Percentiles rank a stretch among this genome's conserved stretches.
Evolutionary conservation across 2,113 vertebrate species (phyloP).

Genomic region (Hippocampus mohnikei): DNA sequence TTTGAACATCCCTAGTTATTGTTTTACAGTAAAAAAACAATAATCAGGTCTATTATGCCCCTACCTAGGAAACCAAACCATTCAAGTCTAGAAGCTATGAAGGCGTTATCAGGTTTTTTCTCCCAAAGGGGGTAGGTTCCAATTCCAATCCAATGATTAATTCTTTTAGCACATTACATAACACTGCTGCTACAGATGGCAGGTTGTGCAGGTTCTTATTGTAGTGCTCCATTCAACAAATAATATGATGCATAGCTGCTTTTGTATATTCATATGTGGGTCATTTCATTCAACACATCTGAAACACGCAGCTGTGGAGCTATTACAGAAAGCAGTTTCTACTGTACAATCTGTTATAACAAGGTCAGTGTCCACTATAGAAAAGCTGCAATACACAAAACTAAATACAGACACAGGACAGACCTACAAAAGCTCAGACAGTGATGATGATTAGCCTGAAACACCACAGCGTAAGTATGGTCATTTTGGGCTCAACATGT

Average conservation of each 20-base stretch:
- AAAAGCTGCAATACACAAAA: slow-evolving; percentile 32
- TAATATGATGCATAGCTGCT: slow-evolving; percentile 15
- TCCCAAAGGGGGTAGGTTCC: background rate
- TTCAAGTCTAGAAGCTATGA: slow-evolving; percentile 8
- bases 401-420: slow-evolving; percentile 14
- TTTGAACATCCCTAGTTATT: too few species aligned
- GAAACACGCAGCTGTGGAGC: background rate
- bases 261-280: background rate
- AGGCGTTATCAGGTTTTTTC: slow-evolving; percentile 3
- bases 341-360: slow-evolving; percentile 27
- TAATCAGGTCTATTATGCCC: too few species aligned
- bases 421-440: slow-evolving; percentile 34
- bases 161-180: slow-evolving; percentile 39
- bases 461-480: slow-evolving; percentile 12
- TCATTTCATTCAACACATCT: background rate
- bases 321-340: background rate
- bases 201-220: slow-evolving; percentile 22
- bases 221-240: slow-evolving; percentile 13
- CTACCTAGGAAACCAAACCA: background rate
- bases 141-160: slow-evolving; percentile 27
- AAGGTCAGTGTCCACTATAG: slow-evolving; percentile 50
- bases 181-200: slow-evolving; percentile 33
- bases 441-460: slow-evolving; percentile 9
- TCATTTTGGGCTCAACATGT: background rate
- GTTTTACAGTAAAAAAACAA: too few species aligned